phyloP scores from a whole-genome alignment of 2,888 invertebrate genomes.

The Augiades crinisus region DNA sequence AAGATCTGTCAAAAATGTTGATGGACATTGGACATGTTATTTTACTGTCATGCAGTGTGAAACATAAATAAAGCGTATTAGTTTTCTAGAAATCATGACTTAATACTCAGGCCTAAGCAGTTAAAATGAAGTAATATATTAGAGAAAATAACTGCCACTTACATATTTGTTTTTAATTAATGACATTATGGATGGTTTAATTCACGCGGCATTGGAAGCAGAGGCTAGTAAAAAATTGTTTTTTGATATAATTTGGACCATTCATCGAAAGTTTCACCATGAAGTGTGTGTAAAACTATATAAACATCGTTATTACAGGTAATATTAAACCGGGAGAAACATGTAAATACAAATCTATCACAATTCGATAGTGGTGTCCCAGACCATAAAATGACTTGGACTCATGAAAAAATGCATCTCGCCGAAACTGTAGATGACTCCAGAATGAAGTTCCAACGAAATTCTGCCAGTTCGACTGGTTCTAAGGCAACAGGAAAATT shows the following conservation, averaged over 20 bases:
- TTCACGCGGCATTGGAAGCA: conserved; percentile 81
- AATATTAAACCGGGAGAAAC: conserved; percentile 76
- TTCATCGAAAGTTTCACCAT: conserved; percentile 21
- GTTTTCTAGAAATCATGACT: conserved; percentile 79
- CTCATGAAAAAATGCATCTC: conserved; percentile 75
- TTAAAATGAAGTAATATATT: conserved; percentile 71
- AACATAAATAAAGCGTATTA: conserved; percentile 80
- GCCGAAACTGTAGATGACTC: conserved; percentile 75
- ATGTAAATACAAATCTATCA: conserved; percentile 72
- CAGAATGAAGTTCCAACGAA: conserved; percentile 72
- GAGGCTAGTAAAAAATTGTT: conserved; percentile 66
- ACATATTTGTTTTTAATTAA: conserved; percentile 72
- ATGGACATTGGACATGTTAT: conserved; percentile 78
- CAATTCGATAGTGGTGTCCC: conserved; percentile 72
- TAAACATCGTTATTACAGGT: conserved; percentile 54
- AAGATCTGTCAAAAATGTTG: conserved; percentile 70
- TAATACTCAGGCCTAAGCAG: conserved; percentile 71
- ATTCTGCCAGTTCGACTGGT: conserved; percentile 57
- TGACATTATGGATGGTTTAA: conserved; percentile 81
- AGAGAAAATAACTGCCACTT: conserved; percentile 62
- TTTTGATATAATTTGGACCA: conserved; percentile 43
- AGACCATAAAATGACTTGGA: conserved; percentile 80
- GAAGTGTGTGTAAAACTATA: conserved; percentile 33
- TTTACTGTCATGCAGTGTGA: conserved; percentile 79
- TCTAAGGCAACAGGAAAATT: conserved; percentile 66